A percentile compares a stretch with the other conserved stretches of the same genome.
Conservation (phyloP, 1,140 invertebrate species). For the Meloidogyne hapla region DNA sequence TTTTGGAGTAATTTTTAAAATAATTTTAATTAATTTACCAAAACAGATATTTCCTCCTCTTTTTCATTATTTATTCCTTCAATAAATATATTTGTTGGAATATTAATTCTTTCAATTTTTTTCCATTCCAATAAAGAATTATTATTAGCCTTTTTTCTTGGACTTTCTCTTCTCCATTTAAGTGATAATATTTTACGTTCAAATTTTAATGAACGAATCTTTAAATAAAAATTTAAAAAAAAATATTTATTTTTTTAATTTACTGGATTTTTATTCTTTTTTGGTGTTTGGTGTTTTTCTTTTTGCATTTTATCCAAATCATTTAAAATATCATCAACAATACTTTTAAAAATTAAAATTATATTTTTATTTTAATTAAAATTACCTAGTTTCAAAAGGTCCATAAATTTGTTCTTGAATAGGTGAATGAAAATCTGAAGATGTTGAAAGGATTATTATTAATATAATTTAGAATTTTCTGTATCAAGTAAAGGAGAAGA, state of each 20-base stretch:
- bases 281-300: neutral
- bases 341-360: neutral
- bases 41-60: neutral
- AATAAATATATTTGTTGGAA: constrained; percentile 3
- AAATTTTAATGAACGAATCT: constrained; percentile 11
- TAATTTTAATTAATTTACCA: constrained; percentile 3
- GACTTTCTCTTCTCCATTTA: constrained; percentile 10
- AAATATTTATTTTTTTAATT: neutral
- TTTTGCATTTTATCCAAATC: constrained; percentile 7
- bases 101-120: neutral
- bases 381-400: constrained; percentile 18
- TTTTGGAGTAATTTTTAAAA: no score
- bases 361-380: constrained; percentile 7
- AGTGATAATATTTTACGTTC: constrained; percentile 16
- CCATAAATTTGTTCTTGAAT: constrained; percentile 20
- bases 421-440: neutral
- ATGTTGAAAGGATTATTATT: constrained; percentile 8
- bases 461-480: no score
- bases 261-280: neutral
- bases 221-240: neutral
- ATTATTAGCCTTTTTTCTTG: neutral
- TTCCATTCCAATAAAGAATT: neutral
- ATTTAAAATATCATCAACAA: constrained; percentile 24
- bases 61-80: constrained; percentile 14
- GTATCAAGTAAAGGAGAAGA: neutral